Percentiles rank a stretch among this genome's conserved stretches.
Evolutionary conservation across 2,888 invertebrate genomes (phyloP).

Genomic region (Spisula subtruncata): DNA sequence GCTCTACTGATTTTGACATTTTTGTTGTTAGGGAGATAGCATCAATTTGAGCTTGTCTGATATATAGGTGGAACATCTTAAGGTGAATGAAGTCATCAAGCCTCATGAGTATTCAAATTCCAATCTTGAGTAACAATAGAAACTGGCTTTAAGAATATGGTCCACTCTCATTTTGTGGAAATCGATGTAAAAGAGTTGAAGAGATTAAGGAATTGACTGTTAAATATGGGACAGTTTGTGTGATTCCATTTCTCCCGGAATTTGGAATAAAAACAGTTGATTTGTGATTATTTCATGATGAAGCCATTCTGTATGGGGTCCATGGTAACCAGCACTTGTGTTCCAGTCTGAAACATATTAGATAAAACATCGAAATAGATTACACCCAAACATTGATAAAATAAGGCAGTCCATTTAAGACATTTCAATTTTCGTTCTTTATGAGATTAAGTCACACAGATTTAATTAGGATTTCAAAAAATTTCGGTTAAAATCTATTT

Average conservation of each 20-base stretch:
- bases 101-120: neutral
- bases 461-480: neutral
- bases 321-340: neutral
- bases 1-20: neutral
- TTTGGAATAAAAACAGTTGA: neutral
- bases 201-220: neutral
- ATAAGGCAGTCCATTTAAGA: neutral
- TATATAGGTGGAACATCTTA: neutral
- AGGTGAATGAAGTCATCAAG: neutral
- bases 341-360: too few relatives aligned
- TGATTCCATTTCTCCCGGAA: neutral
- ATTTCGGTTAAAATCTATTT: neutral
- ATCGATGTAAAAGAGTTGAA: neutral
- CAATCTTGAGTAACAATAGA: neutral
- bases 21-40: conserved; percentile 1
- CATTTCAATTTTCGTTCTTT: neutral
- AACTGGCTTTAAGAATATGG: neutral
- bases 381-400: neutral
- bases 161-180: neutral
- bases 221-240: neutral
- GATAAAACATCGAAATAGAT: neutral
- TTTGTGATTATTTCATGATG: neutral
- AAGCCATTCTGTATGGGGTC: neutral
- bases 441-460: neutral
- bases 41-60: neutral